These are phyloP conservation scores for Pseudococcus viburni DNA, from an alignment of 2,888 invertebrate genomes.

Conservation along the genomic window DNA sequence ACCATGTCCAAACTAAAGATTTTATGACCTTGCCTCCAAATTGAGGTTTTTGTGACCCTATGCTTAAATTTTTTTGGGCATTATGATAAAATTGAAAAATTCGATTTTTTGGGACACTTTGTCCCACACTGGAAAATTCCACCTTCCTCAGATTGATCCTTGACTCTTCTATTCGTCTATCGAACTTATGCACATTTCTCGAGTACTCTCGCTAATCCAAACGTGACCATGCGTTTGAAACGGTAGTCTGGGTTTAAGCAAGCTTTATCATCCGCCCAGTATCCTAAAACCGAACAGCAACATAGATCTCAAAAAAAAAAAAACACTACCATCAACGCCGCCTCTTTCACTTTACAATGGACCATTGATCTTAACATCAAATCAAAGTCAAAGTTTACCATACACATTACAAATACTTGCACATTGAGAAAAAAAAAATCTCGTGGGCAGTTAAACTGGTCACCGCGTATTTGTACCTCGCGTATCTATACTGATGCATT, in stretches of 20 bases:
- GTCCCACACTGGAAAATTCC: too few species aligned
- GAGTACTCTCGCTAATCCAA: background rate
- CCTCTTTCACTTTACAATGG: background rate
- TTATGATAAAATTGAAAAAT: too few species aligned
- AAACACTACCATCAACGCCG: background rate
- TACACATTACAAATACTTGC: background rate
- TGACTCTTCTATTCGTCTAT: too few species aligned
- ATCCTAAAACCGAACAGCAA: background rate
- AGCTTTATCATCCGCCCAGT: slow-evolving; percentile 28
- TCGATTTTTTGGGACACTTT: too few species aligned
- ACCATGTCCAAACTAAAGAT: too few species aligned
- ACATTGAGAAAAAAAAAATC: background rate
- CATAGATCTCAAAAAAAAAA: background rate
- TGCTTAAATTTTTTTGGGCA: too few species aligned
- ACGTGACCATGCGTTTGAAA: slow-evolving; percentile 51
- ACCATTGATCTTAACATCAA: too few species aligned
- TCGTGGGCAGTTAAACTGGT: slow-evolving; percentile 63
- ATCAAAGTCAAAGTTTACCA: background rate
- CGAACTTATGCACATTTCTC: too few species aligned
- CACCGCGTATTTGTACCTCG: background rate
- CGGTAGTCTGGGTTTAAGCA: slow-evolving; percentile 49
- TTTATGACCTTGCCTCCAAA: too few species aligned
- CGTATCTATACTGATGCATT: too few species aligned
- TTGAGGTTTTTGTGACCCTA: too few species aligned
- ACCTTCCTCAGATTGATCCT: too few species aligned